These are phyloP conservation scores for Melitaea cinxia DNA, from an alignment of 1,140 invertebrate species.

Conservation along the genomic window DNA sequence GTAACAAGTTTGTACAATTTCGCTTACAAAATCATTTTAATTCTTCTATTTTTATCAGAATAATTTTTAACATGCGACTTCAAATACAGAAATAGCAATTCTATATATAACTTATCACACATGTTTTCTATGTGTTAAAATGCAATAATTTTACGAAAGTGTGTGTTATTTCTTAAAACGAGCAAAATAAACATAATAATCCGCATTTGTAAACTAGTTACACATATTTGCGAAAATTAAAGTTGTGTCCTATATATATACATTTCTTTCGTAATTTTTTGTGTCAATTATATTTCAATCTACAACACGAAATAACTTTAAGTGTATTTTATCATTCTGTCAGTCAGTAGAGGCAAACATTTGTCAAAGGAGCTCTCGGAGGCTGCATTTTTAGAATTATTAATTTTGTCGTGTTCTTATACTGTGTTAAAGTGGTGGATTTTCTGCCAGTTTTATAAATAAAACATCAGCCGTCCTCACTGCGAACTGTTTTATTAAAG, in stretches of 20 bases:
- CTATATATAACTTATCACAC: too few species aligned
- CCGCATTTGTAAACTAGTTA: too few species aligned
- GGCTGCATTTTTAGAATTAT: conserved; percentile 79
- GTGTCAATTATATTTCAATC: background rate
- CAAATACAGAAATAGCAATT: too few species aligned
- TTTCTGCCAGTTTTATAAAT: conserved; percentile 72
- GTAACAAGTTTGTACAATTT: conserved; percentile 33
- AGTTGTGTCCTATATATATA: too few species aligned
- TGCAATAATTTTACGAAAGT: too few species aligned
- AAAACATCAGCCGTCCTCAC: conserved; percentile 62
- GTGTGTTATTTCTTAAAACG: too few species aligned
- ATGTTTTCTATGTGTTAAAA: too few species aligned
- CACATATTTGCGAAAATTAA: conserved; percentile 28
- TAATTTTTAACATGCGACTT: too few species aligned
- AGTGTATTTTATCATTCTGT: conserved; percentile 50
- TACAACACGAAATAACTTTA: conserved; percentile 40
- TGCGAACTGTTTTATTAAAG: conserved; percentile 55
- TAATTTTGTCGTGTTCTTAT: conserved; percentile 74
- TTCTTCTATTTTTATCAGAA: too few species aligned
- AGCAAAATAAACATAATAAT: too few species aligned
- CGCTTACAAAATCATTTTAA: too few species aligned
- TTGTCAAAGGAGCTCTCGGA: conserved; percentile 54
- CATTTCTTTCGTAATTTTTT: background rate
- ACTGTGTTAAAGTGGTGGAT: conserved; percentile 70
- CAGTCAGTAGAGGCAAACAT: conserved; percentile 52